Evolutionary conservation across 2,797 vertebrate genomes (phyloP).

Genomic region (Borostomias antarcticus): DNA sequence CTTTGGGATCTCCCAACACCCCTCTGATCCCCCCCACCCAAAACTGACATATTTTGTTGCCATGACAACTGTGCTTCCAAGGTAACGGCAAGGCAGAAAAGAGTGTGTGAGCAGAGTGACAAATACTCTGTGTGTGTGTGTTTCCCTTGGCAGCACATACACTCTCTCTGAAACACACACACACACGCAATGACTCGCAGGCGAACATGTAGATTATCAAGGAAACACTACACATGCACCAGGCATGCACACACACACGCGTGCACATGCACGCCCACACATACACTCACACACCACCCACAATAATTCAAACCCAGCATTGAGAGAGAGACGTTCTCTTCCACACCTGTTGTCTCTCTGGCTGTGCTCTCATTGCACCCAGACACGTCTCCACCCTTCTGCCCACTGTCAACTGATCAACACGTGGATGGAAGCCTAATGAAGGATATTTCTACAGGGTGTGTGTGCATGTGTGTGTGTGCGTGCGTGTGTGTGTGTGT

Average conservation of each 20-base stretch:
- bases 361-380: too few relatives aligned
- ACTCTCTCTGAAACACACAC: constrained; percentile 1
- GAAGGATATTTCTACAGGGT: too few relatives aligned
- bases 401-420: too few relatives aligned
- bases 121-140: constrained; percentile 70
- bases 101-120: constrained; percentile 76
- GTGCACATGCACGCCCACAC: background rate
- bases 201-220: background rate
- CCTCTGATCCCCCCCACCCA: constrained; percentile 40
- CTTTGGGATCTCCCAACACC: constrained; percentile 46
- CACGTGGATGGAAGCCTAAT: too few relatives aligned
- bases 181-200: constrained; percentile 12
- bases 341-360: background rate
- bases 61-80: constrained; percentile 80
- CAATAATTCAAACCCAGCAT: too few relatives aligned
- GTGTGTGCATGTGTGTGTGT: background rate
- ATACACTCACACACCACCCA: constrained; percentile 9
- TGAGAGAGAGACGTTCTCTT: too few relatives aligned
- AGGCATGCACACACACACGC: background rate
- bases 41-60: constrained; percentile 76
- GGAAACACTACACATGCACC: constrained; percentile 2
- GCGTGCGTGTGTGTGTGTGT: constrained; percentile 41
- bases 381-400: too few relatives aligned
- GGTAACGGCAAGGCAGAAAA: constrained; percentile 77
- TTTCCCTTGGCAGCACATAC: constrained; percentile 23